These are phyloP conservation scores for Tipula vernalis DNA, from an alignment of 2,888 invertebrate genomes.

Conservation along the genomic window DNA sequence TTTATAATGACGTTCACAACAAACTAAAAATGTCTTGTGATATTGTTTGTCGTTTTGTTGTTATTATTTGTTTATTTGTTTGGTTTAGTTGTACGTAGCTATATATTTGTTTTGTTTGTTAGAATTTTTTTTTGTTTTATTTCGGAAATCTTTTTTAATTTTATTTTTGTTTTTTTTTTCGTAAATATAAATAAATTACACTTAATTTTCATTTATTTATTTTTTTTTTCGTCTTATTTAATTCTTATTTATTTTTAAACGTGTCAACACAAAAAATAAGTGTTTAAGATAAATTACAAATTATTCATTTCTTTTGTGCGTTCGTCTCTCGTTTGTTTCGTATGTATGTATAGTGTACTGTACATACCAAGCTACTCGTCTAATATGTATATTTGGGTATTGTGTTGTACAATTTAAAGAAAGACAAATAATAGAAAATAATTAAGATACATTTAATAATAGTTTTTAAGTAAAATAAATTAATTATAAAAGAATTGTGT, in stretches of 20 bases:
- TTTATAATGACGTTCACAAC: neutral
- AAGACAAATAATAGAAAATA: neutral
- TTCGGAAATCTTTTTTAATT: neutral
- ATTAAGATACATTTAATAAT: neutral
- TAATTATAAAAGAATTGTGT: neutral
- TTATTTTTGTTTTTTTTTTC: neutral
- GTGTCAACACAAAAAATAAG: neutral
- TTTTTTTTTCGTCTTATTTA: neutral
- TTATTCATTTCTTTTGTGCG: neutral
- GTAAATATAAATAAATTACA: neutral
- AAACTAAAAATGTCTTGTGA: neutral
- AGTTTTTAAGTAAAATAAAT: neutral
- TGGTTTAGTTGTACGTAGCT: neutral
- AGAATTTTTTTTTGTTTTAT: neutral
- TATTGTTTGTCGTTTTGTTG: neutral
- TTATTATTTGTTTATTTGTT: neutral
- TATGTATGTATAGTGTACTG: neutral
- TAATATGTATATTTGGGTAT: neutral
- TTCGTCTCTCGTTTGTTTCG: neutral
- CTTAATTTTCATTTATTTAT: neutral
- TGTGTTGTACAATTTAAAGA: neutral
- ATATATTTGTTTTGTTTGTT: neutral
- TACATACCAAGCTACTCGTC: neutral
- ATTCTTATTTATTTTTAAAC: conserved; percentile 4
- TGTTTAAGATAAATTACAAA: conserved; percentile 4